Conservation (phyloP, 2,113 vertebrate species). For the Penelope pileata region DNA sequence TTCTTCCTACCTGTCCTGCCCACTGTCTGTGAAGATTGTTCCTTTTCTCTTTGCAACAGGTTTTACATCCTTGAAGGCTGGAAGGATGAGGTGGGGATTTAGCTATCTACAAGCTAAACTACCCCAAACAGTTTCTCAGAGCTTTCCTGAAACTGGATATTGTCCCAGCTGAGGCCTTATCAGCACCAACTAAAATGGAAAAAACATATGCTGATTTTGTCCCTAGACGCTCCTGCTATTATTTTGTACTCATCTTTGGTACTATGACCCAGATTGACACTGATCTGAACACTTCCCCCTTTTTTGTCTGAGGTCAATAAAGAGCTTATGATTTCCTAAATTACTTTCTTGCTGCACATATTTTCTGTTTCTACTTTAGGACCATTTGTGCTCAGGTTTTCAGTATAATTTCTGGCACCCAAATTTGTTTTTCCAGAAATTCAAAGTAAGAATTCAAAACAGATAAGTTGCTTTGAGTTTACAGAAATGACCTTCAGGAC, state of each 20-base stretch:
- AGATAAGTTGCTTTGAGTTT: background rate
- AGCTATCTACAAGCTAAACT: background rate
- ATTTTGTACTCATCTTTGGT: background rate
- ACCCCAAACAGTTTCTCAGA: background rate
- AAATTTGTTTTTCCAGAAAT: background rate
- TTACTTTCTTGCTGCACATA: background rate
- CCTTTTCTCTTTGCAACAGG: background rate
- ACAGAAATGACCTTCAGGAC: background rate
- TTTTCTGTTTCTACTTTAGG: background rate
- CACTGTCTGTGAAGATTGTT: background rate
- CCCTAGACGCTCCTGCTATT: background rate
- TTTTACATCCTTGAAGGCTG: background rate
- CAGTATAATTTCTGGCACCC: background rate
- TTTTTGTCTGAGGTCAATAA: background rate
- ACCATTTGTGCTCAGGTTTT: background rate
- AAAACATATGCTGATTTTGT: background rate
- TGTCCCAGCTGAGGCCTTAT: background rate
- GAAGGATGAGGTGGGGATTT: background rate
- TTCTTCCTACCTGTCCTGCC: background rate
- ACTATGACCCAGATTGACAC: background rate
- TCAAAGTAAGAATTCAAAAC: background rate
- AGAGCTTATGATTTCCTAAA: background rate
- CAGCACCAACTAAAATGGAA: background rate
- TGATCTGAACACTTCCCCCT: background rate
- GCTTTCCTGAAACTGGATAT: background rate